phyloP scores from a whole-genome alignment of 2,797 vertebrate genomes.

The Microctenopoma lineatum region DNA sequence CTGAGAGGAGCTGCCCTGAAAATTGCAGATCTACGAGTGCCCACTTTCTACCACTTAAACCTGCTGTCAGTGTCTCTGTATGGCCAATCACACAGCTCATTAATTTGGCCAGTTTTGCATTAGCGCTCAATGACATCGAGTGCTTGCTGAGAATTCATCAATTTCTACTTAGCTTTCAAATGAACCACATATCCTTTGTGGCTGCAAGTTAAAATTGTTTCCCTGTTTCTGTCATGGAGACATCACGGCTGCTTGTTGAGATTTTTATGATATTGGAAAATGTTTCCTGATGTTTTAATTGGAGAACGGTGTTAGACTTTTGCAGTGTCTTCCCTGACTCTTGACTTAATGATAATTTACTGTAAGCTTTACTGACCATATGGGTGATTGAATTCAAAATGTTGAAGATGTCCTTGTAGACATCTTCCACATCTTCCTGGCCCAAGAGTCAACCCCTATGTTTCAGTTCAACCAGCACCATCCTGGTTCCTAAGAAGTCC shows the following conservation, averaged over 20 bases:
- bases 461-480: too few relatives aligned
- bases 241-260: constrained; percentile 4
- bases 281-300: constrained; percentile 8
- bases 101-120: background rate
- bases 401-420: too few relatives aligned
- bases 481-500: too few relatives aligned
- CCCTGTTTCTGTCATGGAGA: background rate
- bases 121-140: background rate
- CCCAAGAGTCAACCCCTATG: too few relatives aligned
- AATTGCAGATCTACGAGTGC: background rate
- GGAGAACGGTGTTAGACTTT: constrained; percentile 5
- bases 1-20: constrained; percentile 5
- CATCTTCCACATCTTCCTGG: too few relatives aligned
- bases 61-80: too few relatives aligned
- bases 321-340: constrained; percentile 5
- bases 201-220: background rate
- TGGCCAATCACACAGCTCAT: background rate
- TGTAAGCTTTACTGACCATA: constrained; percentile 14
- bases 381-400: background rate
- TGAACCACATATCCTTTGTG: background rate
- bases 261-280: constrained; percentile 38
- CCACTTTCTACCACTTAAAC: background rate
- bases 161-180: background rate
- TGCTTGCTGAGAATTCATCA: constrained; percentile 1
- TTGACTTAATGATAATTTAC: constrained; percentile 7